Evolutionary conservation across 2,888 invertebrate species (phyloP).

Genomic region (Rugalucina vietnamica): DNA sequence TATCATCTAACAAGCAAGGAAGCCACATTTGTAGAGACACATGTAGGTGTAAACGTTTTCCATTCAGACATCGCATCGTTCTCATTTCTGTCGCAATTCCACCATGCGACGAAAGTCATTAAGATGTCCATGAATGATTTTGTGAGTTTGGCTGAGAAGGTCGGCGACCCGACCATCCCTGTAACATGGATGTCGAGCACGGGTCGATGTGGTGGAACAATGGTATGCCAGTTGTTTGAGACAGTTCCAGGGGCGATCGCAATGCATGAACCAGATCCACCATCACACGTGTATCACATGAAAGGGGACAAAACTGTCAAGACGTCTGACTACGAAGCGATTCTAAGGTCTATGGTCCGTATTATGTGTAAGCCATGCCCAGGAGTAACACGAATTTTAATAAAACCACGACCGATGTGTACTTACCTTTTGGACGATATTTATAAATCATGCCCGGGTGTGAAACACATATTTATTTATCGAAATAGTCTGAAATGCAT

Average conservation of each 20-base stretch:
- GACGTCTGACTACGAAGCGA: neutral
- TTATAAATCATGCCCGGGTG: neutral
- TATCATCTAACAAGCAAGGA: neutral
- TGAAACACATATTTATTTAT: neutral
- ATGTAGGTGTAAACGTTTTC: neutral
- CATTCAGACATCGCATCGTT: neutral
- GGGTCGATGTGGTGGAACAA: too few species aligned
- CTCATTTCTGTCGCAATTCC: neutral
- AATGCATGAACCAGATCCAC: neutral
- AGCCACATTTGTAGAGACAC: neutral
- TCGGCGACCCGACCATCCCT: neutral
- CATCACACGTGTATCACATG: neutral
- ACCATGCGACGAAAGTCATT: neutral
- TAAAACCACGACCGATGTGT: neutral
- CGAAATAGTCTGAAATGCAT: neutral
- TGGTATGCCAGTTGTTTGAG: neutral
- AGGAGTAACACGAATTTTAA: neutral
- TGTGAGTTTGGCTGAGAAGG: neutral
- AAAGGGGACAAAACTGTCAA: neutral
- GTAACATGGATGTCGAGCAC: neutral
- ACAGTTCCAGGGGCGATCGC: neutral
- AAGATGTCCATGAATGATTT: neutral
- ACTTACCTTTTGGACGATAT: neutral
- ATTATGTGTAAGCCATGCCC: neutral
- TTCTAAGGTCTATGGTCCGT: neutral